Base-by-base conservation (phyloP, 2,113 vertebrate genomes). In the Campylorhamphus procurvoides region DNA sequence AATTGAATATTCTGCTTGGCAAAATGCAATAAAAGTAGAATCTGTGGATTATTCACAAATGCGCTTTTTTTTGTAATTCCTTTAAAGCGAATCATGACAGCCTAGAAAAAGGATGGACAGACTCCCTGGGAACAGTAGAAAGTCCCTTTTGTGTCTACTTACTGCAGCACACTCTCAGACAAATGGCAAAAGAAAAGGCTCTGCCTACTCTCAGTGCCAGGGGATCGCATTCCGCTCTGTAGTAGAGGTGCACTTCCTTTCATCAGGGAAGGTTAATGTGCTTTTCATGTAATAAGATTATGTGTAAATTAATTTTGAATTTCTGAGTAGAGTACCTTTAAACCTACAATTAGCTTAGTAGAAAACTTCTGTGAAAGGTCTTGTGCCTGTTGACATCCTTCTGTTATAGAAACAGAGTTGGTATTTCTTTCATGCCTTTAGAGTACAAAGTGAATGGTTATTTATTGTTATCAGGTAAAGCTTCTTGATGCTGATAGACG, bases 331-430 rank as follows among this genome's bases (percentile, higher is more conserved):
- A 74, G 3, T 25, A 29, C 28, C 44, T 74, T 78, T 69, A 74
- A 58, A 80, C 55, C 2, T 86, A 10, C 29, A 81, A 4, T 17
- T 53, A 12, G 4, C 40, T 69, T 31, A 55, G 14, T 47, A 28
- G 53, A 44, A 69, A 49, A 44, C 17, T 56, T 87, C 24, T 67
- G 37, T 0, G 0, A 7, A 80, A 60, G 44, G 39, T 92, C 23
- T 49, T 40, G 35, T 62, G 44, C 37, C 31, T 33, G 2, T 18
- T 1, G 2, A 18, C 37, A 55, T 67, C 17, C 56, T 66, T 66
- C 23, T 74, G 8, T 4, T 2, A 16, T 28, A 31, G 7, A 60
- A 74, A 46, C 0, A 0, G 13, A 24, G 25, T 29, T 39, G 18
- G 18, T 85, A 16, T 12, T 63, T 40, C 24, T 82, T 81, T 59